Conservation (phyloP, 64 coral and sea anemone genomes). For the Pocillopora verrucosa region DNA sequence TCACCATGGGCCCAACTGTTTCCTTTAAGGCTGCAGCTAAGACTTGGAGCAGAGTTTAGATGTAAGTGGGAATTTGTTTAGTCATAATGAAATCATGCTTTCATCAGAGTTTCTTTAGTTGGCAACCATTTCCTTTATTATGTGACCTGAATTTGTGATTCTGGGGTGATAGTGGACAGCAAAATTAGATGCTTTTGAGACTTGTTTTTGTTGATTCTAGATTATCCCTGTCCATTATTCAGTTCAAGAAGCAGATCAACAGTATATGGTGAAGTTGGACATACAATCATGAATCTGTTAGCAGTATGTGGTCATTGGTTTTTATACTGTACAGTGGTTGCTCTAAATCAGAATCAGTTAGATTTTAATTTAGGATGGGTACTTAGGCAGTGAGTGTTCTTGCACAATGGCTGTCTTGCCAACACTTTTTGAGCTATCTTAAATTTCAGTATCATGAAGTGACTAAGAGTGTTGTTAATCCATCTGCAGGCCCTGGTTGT, state of each 20-base stretch:
- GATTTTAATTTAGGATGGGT: too few relatives aligned
- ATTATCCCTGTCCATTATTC: conserved; percentile 97
- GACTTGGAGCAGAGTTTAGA: conserved; percentile 96
- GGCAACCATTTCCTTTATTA: too few relatives aligned
- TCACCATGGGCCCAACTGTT: conserved; percentile 95
- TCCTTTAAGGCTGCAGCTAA: conserved; percentile 81
- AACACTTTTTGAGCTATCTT: too few relatives aligned
- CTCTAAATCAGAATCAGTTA: neutral
- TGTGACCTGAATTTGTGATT: neutral
- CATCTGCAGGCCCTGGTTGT: too few relatives aligned
- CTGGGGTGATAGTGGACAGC: too few relatives aligned
- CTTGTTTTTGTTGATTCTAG: conserved; percentile 24
- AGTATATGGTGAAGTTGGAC: conserved; percentile 95
- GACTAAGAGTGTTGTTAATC: too few relatives aligned
- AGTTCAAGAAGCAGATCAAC: conserved; percentile 77
- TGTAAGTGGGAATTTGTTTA: conserved; percentile 51
- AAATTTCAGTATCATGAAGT: too few relatives aligned
- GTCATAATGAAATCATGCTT: neutral
- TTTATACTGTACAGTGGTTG: neutral
- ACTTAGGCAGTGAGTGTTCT: too few relatives aligned
- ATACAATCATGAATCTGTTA: conserved; percentile 98
- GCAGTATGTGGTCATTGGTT: conserved; percentile 53
- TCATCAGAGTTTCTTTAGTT: too few relatives aligned
- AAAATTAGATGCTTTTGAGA: too few relatives aligned
- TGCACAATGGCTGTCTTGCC: too few relatives aligned